Base-by-base conservation (phyloP, 2,113 vertebrate species). In the Ornithorhynchus anatinus region DNA sequence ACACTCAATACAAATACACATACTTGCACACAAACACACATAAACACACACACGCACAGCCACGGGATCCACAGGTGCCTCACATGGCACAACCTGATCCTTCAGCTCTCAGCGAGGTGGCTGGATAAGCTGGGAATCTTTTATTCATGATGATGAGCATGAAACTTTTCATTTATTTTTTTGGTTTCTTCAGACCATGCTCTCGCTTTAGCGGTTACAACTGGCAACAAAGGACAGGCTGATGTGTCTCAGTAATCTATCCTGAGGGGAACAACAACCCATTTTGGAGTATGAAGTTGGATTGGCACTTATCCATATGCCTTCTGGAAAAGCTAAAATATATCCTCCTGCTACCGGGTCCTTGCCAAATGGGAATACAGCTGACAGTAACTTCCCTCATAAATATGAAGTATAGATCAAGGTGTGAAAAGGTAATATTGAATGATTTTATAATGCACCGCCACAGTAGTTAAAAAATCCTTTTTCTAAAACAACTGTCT, bases 401-500 rank as follows among this genome's bases (percentile, higher is more conserved):
- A 22, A 29, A 60, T 31, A 15, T 20, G 16, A 29, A 10, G 19
- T 5, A 32, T 0, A 2, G 53, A 62, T 22, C 35, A n/a, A 33
- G 31, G 37, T 8, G 3, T 19, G 31, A 53, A 65, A 54, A 66
- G 10, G 20, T 20, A 6, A 4, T 2, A 7, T 48, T 19, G 31
- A 39, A 1, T 63, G 44, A 36, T 17, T 60, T 40, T 1, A 5
- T 23, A 7, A 31, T 10, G 22, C 25, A 35, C 10, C 7, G 4
- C 10, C 0, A 1, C 0, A 1, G 16, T 61, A 20, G 25, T 40
- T 63, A 6, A 52, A 36, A 27, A 10, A 4, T 70, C 63, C n/a
- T 40, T 10, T 57, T 54, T 58, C 22, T 70, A 65, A 69, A 75
- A 68, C 50, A 59, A 59, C 44, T 20, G 6, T n/a, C 1, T 4